These are phyloP conservation scores for Temnothorax longispinosus DNA, from an alignment of 1,140 invertebrate genomes.

Conservation along the genomic window DNA sequence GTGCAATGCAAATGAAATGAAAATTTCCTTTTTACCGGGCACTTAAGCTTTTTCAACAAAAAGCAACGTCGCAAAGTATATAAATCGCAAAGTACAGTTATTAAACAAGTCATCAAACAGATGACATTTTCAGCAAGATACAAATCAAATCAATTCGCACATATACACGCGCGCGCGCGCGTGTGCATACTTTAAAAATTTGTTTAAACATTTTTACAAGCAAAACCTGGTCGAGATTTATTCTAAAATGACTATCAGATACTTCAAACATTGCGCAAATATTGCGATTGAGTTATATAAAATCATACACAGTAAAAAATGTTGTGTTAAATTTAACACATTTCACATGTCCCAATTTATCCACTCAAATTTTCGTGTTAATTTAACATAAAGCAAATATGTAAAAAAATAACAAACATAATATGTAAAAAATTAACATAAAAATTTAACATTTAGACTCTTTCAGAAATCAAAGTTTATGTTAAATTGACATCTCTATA, in stretches of 20 bases:
- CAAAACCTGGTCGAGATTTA: not conserved
- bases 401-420: too few species aligned
- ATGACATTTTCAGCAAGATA: not conserved
- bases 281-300: not conserved
- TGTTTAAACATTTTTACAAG: not conserved
- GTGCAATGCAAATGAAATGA: constrained; percentile 20
- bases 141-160: not conserved
- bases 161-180: not conserved
- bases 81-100: too few species aligned
- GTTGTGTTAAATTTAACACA: too few species aligned
- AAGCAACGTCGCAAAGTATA: not conserved
- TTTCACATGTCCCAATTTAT: too few species aligned
- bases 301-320: not conserved
- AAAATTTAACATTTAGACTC: too few species aligned
- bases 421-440: too few species aligned
- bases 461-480: too few species aligned
- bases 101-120: not conserved
- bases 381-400: too few species aligned
- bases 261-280: not conserved
- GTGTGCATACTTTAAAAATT: not conserved
- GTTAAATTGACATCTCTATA: too few species aligned
- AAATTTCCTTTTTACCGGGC: not conserved
- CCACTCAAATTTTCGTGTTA: too few species aligned
- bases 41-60: not conserved
- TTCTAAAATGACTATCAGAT: not conserved